Base-by-base conservation (phyloP, 2,113 vertebrate genomes). In the Saiga tatarica region DNA sequence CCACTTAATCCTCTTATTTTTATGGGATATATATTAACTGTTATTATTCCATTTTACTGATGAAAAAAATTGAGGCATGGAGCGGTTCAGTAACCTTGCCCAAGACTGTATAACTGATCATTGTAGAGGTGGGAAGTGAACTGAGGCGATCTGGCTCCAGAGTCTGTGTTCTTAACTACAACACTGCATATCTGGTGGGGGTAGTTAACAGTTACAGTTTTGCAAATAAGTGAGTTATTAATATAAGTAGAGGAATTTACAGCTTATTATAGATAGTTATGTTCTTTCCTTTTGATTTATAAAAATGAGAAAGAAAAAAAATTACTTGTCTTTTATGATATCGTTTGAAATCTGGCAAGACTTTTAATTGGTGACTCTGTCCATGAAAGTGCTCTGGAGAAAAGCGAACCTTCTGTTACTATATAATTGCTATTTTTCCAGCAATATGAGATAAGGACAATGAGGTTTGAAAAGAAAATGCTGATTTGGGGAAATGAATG, bases 341-440 rank as follows among this genome's bases (percentile, higher is more conserved):
- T 93, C 13, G 0, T 97, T 97, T 97, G 97, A 98, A 98, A 96
- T 97, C 94, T 98, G 95, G 97, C 97, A 96, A 94, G 96, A 95
- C 88, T 97, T 98, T 97, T 97, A 98, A 98, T 97, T 96, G 97
- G 97, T 93, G 93, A 95, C 85, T 95, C 57, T 94, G 94, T 85
- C 94, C 53, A 2, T 71, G 93, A 95, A 96, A 95, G 93, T 82
- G 85, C 86, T 93, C 92, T 91, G 82, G 96, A 95, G 94, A 47
- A 93, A 98, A 94, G 95, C 47, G 57, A 96, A 84, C 94, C 97
- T 96, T 97, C 97, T 98, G 94, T 91, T 92, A 47, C 53, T 94
- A 87, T 64, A 39, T 98, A 98, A 98, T 98, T 97, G 97, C 95
- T 98, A 89, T 97, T 97, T 97, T 87, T 74, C 90, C 90, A 85